These are phyloP conservation scores for Barnardius zonarius DNA, from an alignment of 2,113 vertebrate genomes.

Conservation along the genomic window DNA sequence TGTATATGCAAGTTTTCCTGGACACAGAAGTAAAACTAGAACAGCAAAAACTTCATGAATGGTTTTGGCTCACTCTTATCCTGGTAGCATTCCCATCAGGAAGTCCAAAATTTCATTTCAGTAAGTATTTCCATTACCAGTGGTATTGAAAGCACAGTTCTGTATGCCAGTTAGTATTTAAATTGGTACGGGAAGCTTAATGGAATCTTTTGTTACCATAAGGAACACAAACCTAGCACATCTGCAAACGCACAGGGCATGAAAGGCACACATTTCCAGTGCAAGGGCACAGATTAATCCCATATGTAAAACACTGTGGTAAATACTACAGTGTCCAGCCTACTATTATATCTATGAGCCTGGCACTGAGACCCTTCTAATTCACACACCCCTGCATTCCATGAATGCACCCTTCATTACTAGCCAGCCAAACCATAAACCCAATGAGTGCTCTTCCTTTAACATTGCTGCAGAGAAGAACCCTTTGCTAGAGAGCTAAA, in stretches of 20 bases:
- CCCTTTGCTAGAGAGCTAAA: background rate
- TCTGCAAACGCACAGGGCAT: background rate
- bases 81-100: background rate
- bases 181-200: background rate
- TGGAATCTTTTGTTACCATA: background rate
- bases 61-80: background rate
- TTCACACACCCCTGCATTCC: background rate
- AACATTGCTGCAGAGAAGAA: background rate
- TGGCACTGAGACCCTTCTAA: background rate
- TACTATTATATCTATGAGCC: background rate
- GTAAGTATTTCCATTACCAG: background rate
- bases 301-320: background rate
- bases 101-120: background rate
- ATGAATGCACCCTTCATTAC: background rate
- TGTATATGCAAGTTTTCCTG: background rate
- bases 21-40: background rate
- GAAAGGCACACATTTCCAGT: background rate
- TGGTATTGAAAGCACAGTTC: background rate
- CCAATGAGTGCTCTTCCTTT: background rate
- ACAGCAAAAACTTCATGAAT: background rate
- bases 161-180: background rate
- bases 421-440: background rate
- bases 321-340: background rate
- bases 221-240: background rate
- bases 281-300: background rate